These are phyloP conservation scores for Pandemis cinnamomeana DNA, from an alignment of 2,888 invertebrate species.

Conservation along the genomic window DNA sequence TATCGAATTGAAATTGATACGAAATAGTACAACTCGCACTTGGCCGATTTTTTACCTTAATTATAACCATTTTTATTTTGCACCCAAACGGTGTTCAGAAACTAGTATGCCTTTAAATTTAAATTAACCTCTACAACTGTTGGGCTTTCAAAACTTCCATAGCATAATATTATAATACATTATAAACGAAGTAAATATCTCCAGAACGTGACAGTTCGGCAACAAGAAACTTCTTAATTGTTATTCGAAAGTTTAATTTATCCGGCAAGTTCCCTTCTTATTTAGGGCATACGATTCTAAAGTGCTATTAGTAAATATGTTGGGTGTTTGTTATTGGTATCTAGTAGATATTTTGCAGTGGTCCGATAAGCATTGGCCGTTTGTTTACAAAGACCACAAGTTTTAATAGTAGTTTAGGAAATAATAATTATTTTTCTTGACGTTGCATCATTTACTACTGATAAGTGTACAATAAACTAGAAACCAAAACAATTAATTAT, in stretches of 20 bases:
- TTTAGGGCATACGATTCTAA: background rate
- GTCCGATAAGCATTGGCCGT: too few species aligned
- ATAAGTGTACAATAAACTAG: background rate
- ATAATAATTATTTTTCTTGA: background rate
- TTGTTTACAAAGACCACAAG: background rate
- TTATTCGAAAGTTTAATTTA: slow-evolving; percentile 70
- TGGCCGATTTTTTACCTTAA: too few species aligned
- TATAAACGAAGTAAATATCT: slow-evolving; percentile 42
- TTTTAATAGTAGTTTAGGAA: background rate
- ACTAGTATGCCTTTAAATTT: background rate
- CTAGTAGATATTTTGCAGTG: background rate
- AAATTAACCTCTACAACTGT: slow-evolving; percentile 1
- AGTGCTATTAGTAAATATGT: background rate
- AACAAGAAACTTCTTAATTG: slow-evolving; percentile 67
- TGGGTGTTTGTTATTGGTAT: background rate
- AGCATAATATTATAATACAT: slow-evolving; percentile 4
- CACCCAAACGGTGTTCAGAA: too few species aligned
- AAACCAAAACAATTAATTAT: slow-evolving; percentile 21
- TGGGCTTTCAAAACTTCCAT: background rate
- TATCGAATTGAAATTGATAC: too few species aligned
- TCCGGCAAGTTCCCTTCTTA: slow-evolving; percentile 59
- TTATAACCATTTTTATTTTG: too few species aligned
- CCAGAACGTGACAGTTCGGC: slow-evolving; percentile 65
- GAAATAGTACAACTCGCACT: too few species aligned
- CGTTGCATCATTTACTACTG: background rate